phyloP scores from a whole-genome alignment of 2,113 vertebrate species.

The Odontesthes bonariensis region DNA sequence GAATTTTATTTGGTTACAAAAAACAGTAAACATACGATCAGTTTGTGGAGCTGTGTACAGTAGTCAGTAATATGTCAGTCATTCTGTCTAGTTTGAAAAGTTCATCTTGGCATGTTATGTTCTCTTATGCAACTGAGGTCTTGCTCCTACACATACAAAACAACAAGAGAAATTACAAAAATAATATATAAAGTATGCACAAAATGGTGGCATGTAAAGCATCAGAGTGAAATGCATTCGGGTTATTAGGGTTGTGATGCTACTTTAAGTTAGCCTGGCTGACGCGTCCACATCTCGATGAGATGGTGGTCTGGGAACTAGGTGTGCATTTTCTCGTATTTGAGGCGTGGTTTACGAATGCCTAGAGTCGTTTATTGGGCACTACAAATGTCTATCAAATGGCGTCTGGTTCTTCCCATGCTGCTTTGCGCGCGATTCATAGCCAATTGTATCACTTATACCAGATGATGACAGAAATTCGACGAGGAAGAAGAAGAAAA shows the following conservation, averaged over 20 bases:
- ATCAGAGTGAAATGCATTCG: conserved; percentile 50
- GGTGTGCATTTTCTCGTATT: too few relatives aligned
- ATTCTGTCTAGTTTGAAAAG: conserved; percentile 51
- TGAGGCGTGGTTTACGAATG: too few relatives aligned
- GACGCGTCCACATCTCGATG: too few relatives aligned
- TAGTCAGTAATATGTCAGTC: conserved; percentile 74
- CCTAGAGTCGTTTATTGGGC: too few relatives aligned
- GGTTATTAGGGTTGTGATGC: conserved; percentile 34
- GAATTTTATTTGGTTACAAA: conserved; percentile 78
- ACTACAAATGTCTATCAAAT: too few relatives aligned
- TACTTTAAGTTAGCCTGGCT: conserved; percentile 36
- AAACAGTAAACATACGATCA: conserved; percentile 66
- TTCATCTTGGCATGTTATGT: conserved; percentile 57
- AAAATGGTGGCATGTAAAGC: conserved; percentile 48
- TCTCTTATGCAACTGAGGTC: conserved; percentile 56
- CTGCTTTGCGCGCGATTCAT: too few relatives aligned
- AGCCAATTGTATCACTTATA: too few relatives aligned
- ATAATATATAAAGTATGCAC: conserved; percentile 49
- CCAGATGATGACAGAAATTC: too few relatives aligned
- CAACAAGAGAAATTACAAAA: conserved; percentile 57
- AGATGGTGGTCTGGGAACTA: too few relatives aligned
- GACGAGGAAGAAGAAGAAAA: too few relatives aligned
- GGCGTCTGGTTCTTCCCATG: too few relatives aligned
- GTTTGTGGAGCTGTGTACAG: conserved; percentile 76
- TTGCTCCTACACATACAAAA: conserved; percentile 63